A percentile compares a stretch with the other conserved stretches of the same genome.
Conservation (phyloP, 2,113 vertebrate genomes). For the Gymnorhina tibicen region DNA sequence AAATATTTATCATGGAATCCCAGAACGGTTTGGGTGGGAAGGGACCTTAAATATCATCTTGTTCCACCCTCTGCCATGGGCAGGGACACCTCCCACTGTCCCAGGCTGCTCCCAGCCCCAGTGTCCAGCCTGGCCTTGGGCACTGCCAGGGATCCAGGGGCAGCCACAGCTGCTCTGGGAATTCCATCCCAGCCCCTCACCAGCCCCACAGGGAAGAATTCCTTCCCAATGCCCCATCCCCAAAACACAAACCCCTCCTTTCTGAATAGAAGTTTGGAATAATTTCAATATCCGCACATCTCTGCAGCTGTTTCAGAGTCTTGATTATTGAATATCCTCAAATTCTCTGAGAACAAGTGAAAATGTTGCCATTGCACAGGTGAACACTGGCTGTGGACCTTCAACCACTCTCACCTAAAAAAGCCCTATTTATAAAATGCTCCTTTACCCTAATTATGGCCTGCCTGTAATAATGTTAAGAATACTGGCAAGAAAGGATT, state of each 20-base stretch:
- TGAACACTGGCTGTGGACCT: not conserved
- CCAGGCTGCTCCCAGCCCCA: not conserved
- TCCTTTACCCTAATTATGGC: not conserved
- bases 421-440: accelerated
- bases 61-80: not conserved
- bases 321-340: not conserved
- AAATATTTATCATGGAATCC: accelerated
- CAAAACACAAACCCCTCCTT: not conserved
- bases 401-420: not conserved
- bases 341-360: not conserved
- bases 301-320: not conserved
- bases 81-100: not conserved
- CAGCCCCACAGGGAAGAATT: not conserved
- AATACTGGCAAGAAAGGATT: not conserved
- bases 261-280: not conserved
- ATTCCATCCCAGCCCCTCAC: not conserved
- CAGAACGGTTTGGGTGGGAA: not conserved
- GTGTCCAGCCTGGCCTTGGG: not conserved
- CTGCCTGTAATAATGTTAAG: not conserved
- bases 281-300: not conserved
- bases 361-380: not conserved
- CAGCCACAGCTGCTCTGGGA: not conserved
- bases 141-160: not conserved
- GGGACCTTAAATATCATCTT: accelerated
- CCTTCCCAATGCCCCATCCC: not conserved